Conservation (phyloP, 2,888 invertebrate species). For the Hedya salicella region DNA sequence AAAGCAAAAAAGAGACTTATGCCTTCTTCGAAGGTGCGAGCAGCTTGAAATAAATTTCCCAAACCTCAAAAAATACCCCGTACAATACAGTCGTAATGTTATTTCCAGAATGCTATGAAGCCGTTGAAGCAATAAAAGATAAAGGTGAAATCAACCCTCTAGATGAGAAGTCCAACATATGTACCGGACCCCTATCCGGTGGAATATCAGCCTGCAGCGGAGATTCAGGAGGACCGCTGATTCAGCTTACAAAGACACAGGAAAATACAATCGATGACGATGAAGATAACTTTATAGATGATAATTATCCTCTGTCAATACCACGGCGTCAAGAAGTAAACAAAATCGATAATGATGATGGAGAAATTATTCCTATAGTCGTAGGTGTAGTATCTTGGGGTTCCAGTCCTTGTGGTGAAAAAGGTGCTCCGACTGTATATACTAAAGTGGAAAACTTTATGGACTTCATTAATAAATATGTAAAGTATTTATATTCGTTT, state of each 20-base stretch:
- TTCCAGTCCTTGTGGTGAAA: slow-evolving; percentile 78
- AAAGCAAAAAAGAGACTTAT: too few species aligned
- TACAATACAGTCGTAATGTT: slow-evolving; percentile 16
- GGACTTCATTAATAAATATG: slow-evolving; percentile 71
- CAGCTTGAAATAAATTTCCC: too few species aligned
- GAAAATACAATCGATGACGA: slow-evolving; percentile 43
- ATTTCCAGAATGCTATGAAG: slow-evolving; percentile 72
- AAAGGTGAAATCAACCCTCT: slow-evolving; percentile 70
- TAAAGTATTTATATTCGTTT: slow-evolving; percentile 49
- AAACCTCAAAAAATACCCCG: too few species aligned
- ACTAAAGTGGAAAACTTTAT: slow-evolving; percentile 79
- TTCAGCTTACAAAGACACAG: slow-evolving; percentile 56
- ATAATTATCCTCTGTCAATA: slow-evolving; percentile 35
- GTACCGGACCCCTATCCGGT: slow-evolving; percentile 80
- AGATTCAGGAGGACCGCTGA: slow-evolving; percentile 84
- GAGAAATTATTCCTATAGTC: slow-evolving; percentile 56
- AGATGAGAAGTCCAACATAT: slow-evolving; percentile 75
- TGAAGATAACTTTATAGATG: slow-evolving; percentile 42
- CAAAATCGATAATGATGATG: slow-evolving; percentile 44
- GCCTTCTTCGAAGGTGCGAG: too few species aligned
- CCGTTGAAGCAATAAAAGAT: slow-evolving; percentile 67
- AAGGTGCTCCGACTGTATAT: slow-evolving; percentile 82
- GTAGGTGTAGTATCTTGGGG: slow-evolving; percentile 86
- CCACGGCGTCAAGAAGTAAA: slow-evolving; percentile 42
- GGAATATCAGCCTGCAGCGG: slow-evolving; percentile 83